Conservation (phyloP, 1,140 invertebrate species). For the Sogatella furcifera region DNA sequence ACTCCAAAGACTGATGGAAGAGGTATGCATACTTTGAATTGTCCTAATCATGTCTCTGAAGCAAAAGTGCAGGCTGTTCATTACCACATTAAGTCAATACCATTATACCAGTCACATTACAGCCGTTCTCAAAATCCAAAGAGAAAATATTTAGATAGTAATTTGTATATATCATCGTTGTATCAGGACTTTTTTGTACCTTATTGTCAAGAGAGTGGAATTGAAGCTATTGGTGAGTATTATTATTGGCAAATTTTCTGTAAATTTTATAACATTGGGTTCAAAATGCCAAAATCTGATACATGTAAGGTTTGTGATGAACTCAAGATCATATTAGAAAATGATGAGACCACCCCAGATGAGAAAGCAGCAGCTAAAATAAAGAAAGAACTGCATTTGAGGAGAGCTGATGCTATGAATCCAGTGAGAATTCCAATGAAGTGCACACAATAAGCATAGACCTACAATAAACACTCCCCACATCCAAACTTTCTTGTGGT, state of each 20-base stretch:
- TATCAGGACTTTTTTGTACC: neutral
- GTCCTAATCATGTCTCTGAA: neutral
- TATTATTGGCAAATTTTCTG: constrained; percentile 12
- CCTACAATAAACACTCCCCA: constrained; percentile 15
- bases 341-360: neutral
- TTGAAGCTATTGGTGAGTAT: neutral
- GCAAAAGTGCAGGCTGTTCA: neutral
- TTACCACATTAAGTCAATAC: neutral
- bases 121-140: neutral
- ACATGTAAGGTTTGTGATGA: constrained; percentile 16
- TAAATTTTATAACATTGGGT: constrained; percentile 12
- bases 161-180: constrained; percentile 1
- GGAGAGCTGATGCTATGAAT: constrained; percentile 2
- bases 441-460: constrained; percentile 7
- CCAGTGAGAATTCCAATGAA: neutral
- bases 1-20: neutral
- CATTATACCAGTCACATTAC: neutral
- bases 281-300: constrained; percentile 11
- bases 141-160: constrained; percentile 6
- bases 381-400: constrained; percentile 7
- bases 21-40: too few relatives aligned
- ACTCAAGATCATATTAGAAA: neutral
- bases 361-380: constrained; percentile 2
- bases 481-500: constrained; percentile 13
- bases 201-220: neutral